Conservation (phyloP, 2,888 invertebrate species). For the Fragum sueziense region DNA sequence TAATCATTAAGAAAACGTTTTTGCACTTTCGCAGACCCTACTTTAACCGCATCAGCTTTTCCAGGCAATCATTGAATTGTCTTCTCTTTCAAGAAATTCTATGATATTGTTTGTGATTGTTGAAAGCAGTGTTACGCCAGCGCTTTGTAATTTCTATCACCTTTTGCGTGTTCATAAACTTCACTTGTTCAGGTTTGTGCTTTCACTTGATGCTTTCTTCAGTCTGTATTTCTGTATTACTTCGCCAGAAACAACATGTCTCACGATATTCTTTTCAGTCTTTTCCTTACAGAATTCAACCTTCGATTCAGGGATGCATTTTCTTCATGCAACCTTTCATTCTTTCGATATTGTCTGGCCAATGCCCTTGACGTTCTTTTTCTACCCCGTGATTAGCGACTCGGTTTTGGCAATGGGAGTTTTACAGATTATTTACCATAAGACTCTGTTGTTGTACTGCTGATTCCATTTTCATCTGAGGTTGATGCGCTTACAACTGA, state of each 20-base stretch:
- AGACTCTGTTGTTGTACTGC: neutral
- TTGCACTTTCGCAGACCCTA: constrained; percentile 32
- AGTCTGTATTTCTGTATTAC: constrained; percentile 35
- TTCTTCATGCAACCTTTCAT: neutral
- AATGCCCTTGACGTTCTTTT: constrained; percentile 7
- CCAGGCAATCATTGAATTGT: constrained; percentile 44
- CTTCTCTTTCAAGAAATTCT: constrained; percentile 47
- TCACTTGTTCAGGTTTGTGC: constrained; percentile 1
- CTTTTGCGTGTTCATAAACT: no score
- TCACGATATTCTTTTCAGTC: neutral
- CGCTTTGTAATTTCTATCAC: no score
- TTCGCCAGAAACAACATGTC: constrained; percentile 17
- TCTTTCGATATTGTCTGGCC: constrained; percentile 5
- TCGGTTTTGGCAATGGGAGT: neutral
- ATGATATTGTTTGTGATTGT: no score
- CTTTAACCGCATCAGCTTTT: constrained; percentile 49
- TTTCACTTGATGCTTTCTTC: constrained; percentile 1
- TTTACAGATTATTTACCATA: neutral
- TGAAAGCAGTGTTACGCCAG: no score
- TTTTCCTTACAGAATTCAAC: neutral
- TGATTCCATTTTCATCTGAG: neutral
- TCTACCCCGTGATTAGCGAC: neutral
- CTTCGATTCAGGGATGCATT: constrained; percentile 2
- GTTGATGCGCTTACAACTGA: neutral
- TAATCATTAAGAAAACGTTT: constrained; percentile 51